phyloP scores from a whole-genome alignment of 35 echinoderm and acorn worm genomes.

The Heliocidaris erythrogramma region DNA sequence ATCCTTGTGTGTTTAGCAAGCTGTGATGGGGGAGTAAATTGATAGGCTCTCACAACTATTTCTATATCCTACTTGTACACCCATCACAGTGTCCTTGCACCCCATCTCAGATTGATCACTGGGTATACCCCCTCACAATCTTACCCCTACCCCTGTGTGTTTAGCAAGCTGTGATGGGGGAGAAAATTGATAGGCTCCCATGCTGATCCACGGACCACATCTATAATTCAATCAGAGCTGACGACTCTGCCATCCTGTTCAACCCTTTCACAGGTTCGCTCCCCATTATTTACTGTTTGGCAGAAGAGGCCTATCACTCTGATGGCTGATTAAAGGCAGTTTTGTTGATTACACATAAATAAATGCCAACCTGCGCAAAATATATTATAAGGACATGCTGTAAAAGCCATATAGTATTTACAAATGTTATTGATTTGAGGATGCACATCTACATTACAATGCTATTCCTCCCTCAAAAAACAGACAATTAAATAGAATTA shows the following conservation, averaged over 20 bases:
- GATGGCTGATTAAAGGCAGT: not conserved
- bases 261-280: slow-evolving; percentile 14
- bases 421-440: too few relatives aligned
- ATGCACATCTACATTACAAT: too few relatives aligned
- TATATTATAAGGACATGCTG: too few relatives aligned
- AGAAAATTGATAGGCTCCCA: not conserved
- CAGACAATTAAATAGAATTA: too few relatives aligned
- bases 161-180: not conserved
- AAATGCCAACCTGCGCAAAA: too few relatives aligned
- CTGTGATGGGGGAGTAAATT: not conserved
- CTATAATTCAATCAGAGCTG: slow-evolving; percentile 11
- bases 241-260: not conserved
- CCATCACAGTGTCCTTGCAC: not conserved
- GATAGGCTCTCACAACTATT: too few relatives aligned
- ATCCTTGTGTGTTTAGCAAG: not conserved
- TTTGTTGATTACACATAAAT: too few relatives aligned
- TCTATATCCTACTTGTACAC: too few relatives aligned
- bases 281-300: slow-evolving; percentile 1
- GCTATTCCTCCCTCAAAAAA: too few relatives aligned
- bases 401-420: too few relatives aligned
- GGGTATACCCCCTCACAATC: not conserved
- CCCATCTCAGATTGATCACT: not conserved
- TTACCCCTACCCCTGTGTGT: slow-evolving; percentile 4
- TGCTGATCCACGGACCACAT: not conserved
- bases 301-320: not conserved